Evolutionary conservation across 2,797 vertebrate species (phyloP), one percentile per base, ranked within the genome.

Genomic region (Megaceryle alcyon): DNA sequence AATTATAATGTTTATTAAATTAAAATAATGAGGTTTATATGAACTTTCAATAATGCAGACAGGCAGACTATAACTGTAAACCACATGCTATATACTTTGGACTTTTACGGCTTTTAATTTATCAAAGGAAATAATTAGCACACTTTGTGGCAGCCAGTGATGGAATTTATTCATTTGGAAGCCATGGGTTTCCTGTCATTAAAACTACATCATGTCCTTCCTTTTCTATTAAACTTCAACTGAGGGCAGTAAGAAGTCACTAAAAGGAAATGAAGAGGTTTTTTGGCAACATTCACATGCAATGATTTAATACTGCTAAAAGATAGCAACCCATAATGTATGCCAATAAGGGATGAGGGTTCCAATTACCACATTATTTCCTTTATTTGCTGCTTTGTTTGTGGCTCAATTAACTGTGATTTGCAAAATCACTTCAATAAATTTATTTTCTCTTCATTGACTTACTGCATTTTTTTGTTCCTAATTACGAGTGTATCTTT

Each of bases 121-220:
- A 98, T 98, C 98, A 98, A 98, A 98, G 98, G 98, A 98, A 98
- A 98, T 98, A 98, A 98, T 98, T 98, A 98, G 98, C 98, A 98
- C 98, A 98, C 97, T 98, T 97, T 97, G 98, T 98, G 98, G 98
- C 98, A 98, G 98, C 93, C 96, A 98, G 97, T 98, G 98, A 98
- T 98, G 98, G 98, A 98, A 98, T 98, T 98, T 98, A 98, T 98
- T 98, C 98, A 98, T 98, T 98, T 98, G 98, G 98, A 98, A 98
- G 97, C 97, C 97, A 91, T 98, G 97, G 96, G 98, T 98, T 98
- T 98, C 98, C 98, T 98, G 98, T 98, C 98, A 98, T 98, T 98
- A 98, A 98, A 98, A 98, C 98, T 97, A 97, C 98, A 98, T 98
- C 98, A 98, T 98, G 98, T 98, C 98, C 98, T 98, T 98, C 98